phyloP scores from a whole-genome alignment of 2,113 vertebrate genomes.

The Scalopus aquaticus region DNA sequence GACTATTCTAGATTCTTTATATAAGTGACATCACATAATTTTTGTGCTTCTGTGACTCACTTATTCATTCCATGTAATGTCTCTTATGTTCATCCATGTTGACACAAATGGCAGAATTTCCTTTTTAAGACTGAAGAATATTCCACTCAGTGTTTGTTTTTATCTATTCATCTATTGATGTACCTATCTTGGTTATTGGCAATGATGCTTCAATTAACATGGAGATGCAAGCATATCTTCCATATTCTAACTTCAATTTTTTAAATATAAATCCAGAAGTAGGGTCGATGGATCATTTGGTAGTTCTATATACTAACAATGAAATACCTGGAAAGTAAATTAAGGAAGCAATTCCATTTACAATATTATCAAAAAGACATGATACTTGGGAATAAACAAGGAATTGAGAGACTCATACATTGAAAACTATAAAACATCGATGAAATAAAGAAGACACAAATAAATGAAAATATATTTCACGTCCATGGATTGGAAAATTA shows the following conservation, averaged over 20 bases:
- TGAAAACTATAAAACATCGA: neutral
- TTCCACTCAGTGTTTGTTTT: neutral
- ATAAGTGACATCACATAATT: neutral
- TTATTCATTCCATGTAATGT: neutral
- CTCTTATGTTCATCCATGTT: neutral
- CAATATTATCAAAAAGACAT: neutral
- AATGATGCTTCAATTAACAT: neutral
- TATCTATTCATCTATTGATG: neutral
- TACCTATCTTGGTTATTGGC: neutral
- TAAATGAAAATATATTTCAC: neutral
- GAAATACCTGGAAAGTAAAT: neutral
- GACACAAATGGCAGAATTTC: neutral
- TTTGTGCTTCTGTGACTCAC: neutral
- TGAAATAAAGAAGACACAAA: neutral
- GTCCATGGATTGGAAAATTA: neutral
- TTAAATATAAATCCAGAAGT: neutral
- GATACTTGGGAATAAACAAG: neutral
- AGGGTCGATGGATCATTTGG: neutral
- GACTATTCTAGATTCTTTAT: neutral
- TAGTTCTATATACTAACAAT: neutral
- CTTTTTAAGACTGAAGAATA: neutral
- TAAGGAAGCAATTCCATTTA: neutral
- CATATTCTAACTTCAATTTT: neutral
- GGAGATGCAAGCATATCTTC: neutral
- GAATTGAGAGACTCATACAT: neutral